Evolutionary conservation across 23 tunicate genomes (phyloP), one percentile per base, ranked within the genome.

Genomic region (Diplosoma virens): DNA sequence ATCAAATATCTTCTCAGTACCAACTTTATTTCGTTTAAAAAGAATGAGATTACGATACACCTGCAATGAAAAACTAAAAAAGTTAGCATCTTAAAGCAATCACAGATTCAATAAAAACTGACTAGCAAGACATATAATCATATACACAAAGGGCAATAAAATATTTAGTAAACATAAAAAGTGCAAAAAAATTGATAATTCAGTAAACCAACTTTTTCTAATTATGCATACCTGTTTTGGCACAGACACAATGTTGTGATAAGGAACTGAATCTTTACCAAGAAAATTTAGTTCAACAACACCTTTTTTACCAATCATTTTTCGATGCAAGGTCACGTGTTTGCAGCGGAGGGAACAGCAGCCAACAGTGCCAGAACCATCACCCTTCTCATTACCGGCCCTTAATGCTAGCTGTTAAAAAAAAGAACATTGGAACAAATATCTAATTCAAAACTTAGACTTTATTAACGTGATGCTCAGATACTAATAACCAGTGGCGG

Each of bases 321-420:
- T 23, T 58, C 83, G 77, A 28, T 72, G 82, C 2, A 81, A 53
- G 35, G 58, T 88, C 24, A 88, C 72, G 28, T 88, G 95, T 33
- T 88, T 83, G 71, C 88, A 86, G 16, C 95, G 72, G 23, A 88
- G 75, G 29, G 95, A 84, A 52, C 95, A 88, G 32, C 95, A 88
- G 33, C 95, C 95, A 7, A 88, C 89, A 0, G 95, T 88, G 50
- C 84, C 89, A 11, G 95, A 90, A 23, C 79, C 24, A 58, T 88
- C 89, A 1, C 67, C 95, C 67, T 88, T 88, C 77, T 88, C 95
- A 27, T 88, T 88, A 0, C 95, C 95, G 33, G 95, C 89, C 36
- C 95, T 55, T 32, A 88, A 28, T 26, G 95, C 95, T 60, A 88
- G 36, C 90, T 84, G 70, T 2, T 7, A 3, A 14, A 9, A 16